These are phyloP conservation scores for Artibeus jamaicensis DNA, from an alignment of 2,797 vertebrate species.

Conservation along the genomic window DNA sequence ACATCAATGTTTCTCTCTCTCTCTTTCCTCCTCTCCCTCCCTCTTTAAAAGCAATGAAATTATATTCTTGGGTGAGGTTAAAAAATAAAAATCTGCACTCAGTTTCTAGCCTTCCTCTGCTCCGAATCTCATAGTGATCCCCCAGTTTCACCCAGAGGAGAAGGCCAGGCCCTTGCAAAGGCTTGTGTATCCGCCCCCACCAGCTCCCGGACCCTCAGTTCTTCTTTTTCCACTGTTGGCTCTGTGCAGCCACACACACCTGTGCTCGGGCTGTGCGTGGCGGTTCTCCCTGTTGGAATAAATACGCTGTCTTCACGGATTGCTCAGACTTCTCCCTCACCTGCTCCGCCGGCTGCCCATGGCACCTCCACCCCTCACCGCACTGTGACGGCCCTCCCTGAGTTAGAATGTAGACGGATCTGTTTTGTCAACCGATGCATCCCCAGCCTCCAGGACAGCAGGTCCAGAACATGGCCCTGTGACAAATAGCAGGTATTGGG, in stretches of 20 bases:
- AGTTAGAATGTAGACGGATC: background rate
- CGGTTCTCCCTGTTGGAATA: background rate
- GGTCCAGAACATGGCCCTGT: background rate
- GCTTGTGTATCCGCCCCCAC: background rate
- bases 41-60: background rate
- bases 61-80: background rate
- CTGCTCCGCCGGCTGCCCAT: background rate
- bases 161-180: background rate
- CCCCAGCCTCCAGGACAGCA: background rate
- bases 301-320: too few relatives aligned
- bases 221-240: background rate
- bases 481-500: background rate
- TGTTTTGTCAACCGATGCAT: background rate
- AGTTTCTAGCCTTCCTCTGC: background rate
- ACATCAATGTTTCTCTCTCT: too few relatives aligned
- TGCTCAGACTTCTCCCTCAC: background rate
- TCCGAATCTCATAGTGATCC: background rate
- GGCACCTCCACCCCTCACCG: fast-evolving
- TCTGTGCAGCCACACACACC: background rate
- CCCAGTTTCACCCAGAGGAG: background rate
- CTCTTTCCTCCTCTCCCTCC: too few relatives aligned
- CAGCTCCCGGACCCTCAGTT: background rate
- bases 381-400: fast-evolving
- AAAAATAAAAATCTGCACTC: background rate
- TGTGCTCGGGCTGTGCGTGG: background rate